Evolutionary conservation across 2,113 vertebrate species (phyloP).

Genomic region (Egretta garzetta): DNA sequence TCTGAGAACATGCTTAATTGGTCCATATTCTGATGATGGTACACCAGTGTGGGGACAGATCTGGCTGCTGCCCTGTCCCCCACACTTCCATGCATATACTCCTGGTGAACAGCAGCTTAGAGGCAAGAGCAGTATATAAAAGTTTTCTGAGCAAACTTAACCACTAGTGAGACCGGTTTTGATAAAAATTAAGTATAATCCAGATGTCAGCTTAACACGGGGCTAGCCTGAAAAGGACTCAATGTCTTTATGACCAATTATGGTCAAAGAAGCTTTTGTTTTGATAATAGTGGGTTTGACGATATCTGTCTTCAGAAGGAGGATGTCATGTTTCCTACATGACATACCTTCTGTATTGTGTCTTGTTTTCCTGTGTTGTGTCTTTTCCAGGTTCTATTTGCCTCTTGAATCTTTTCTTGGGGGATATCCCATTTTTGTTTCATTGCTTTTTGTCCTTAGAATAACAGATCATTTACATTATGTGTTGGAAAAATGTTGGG

Average conservation of each 20-base stretch:
- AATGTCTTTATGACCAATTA: constrained; percentile 47
- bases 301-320: constrained; percentile 19
- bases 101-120: not conserved
- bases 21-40: not conserved
- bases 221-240: not conserved
- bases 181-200: not conserved
- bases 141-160: not conserved
- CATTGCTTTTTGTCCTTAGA: constrained; percentile 20
- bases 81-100: not conserved
- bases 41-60: not conserved
- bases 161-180: not conserved
- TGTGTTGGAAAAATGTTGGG: not conserved
- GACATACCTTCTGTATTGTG: constrained; percentile 21
- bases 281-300: constrained; percentile 23
- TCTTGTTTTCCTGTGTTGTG: constrained; percentile 34
- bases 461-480: not conserved
- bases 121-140: not conserved
- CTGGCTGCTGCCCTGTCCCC: not conserved
- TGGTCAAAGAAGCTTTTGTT: constrained; percentile 58
- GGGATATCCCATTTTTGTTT: not conserved
- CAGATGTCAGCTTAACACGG: not conserved
- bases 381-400: constrained; percentile 29
- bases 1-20: not conserved
- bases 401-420: not conserved
- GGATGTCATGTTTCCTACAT: constrained; percentile 48